A percentile compares a stretch with the other conserved stretches of the same genome.
Evolutionary conservation across 2,888 invertebrate genomes (phyloP).

Genomic region (Tetramorium bicarinatum): DNA sequence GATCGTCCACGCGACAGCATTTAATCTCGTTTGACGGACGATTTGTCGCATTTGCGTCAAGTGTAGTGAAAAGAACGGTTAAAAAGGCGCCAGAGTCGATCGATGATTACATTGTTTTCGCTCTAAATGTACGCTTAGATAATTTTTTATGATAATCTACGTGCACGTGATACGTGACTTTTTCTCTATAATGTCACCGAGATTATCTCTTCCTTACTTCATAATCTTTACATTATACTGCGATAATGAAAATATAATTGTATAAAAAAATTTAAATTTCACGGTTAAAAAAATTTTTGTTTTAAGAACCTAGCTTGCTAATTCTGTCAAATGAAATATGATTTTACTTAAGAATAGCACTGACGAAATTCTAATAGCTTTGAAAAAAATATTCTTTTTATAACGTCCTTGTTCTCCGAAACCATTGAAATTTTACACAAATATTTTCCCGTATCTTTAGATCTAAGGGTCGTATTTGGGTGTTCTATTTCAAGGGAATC

Average conservation of each 20-base stretch:
- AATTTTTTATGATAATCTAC: constrained; percentile 29
- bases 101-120: constrained; percentile 20
- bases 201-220: neutral
- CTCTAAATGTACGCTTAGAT: constrained; percentile 22
- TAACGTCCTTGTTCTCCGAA: neutral
- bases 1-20: constrained; percentile 47
- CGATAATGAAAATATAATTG: neutral
- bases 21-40: constrained; percentile 62
- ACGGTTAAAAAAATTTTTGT: neutral
- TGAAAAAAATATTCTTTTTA: neutral
- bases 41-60: constrained; percentile 59
- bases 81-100: constrained; percentile 30
- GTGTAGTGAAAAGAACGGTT: constrained; percentile 49
- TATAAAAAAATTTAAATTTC: neutral
- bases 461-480: constrained; percentile 21
- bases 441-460: constrained; percentile 40
- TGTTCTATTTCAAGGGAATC: constrained; percentile 37
- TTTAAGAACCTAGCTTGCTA: neutral
- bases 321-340: neutral
- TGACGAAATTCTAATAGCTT: neutral
- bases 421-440: constrained; percentile 26
- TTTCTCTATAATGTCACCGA: neutral
- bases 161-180: neutral
- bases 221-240: neutral
- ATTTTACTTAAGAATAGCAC: neutral